Evolutionary conservation across 2,797 vertebrate species (phyloP).

Genomic region (Pyrocephalus nanus): DNA sequence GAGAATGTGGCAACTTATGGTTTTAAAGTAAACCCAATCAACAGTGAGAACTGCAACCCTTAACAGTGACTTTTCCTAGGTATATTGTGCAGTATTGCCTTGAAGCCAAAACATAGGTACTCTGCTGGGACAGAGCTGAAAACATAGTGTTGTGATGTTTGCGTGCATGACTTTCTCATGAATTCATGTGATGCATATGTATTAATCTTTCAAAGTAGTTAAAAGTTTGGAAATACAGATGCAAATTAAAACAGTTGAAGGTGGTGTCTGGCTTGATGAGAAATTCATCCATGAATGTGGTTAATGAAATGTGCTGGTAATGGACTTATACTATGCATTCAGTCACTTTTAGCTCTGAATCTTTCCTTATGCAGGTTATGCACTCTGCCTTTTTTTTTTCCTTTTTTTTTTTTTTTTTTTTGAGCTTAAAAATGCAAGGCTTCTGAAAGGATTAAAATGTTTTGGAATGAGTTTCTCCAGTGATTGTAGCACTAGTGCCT

Average conservation of each 20-base stretch:
- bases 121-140: not conserved
- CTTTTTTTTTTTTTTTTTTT: not conserved
- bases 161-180: not conserved
- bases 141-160: not conserved
- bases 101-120: not conserved
- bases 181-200: accelerated
- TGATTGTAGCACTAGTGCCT: not conserved
- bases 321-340: not conserved
- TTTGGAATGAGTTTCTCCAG: not conserved
- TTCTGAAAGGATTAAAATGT: not conserved
- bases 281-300: not conserved
- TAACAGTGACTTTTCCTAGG: not conserved
- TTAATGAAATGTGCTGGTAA: not conserved
- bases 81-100: not conserved
- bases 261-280: not conserved
- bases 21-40: not conserved
- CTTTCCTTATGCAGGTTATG: not conserved
- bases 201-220: not conserved
- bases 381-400: not conserved
- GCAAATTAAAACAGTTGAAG: not conserved
- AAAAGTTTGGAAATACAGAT: not conserved
- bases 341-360: not conserved
- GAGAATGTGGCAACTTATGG: not conserved
- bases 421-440: not conserved
- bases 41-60: not conserved